Evolutionary conservation across 2,797 vertebrate genomes (phyloP), one percentile per base, ranked within the genome.

Genomic region (Lycodopsis pacificus): DNA sequence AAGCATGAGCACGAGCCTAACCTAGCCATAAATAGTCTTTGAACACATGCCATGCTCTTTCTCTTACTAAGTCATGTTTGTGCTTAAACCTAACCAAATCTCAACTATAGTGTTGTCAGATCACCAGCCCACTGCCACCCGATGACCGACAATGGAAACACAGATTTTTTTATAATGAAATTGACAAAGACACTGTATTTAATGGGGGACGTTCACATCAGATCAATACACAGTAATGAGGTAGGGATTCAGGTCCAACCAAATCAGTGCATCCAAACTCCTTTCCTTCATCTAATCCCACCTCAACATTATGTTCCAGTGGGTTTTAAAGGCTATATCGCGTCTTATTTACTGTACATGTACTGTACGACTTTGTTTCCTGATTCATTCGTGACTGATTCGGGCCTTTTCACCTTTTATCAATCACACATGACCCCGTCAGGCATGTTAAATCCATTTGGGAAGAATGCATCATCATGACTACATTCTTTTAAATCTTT

Each of bases 211-310:
- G 0, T 46, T 38, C 57, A 42, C 56, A 27, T 73, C 10, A 65
- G 54, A 15, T 32, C 20, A 46, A 68, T 36, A 56, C 40, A 25
- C 10, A 58, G 63, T 70, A 44, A 65, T 65, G 46, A 54, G 25
- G 63, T 34, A 49, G 30, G 66, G 15, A 71, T 63, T 2, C 0
- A 17, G 32, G 19, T 38, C 22, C 11, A 20, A 51, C 22, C 38
- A 46, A 17, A 40, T 40, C 22, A 32, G 27, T 22, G 11, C 62
- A 58, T 44, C 32, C 5, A 36, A 34, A n/a, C 51, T 66, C 7
- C 40, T 46, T 64, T 74, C 12, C 22, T 30, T 56, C 1, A 30
- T 65, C 25, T 68, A 71, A 76, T 51, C 40, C 6, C 20, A 51
- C 14, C 10, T 25, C 14, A 57, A n/a, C 22, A 34, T 68, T 27